Evolutionary conservation across 2,797 vertebrate species (phyloP), one percentile per base, ranked within the genome.

Genomic region (Otolemur crassicaudatus): DNA sequence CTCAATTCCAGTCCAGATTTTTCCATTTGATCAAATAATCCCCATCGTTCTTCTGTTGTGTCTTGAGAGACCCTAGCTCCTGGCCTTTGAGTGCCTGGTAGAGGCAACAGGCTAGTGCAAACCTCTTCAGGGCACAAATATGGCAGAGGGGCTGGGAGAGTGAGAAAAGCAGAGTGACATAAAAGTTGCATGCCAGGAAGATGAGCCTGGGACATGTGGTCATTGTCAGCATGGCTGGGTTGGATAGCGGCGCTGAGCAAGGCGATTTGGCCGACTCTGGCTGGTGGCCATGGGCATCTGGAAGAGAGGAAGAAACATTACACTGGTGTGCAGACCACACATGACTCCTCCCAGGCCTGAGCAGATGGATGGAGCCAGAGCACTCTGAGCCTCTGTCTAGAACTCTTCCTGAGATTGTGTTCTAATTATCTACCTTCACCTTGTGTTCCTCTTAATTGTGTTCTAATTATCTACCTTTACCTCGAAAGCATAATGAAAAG

Each of bases 231-330:
- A 97, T 0, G 94, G 96, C 0, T 91, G 97, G 25, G 96, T 93
- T 19, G 98, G 98, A 60, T 98, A 99, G 75, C 98, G 97, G 7
- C 92, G 97, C 90, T 96, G 98, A 37, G 98, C 97, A 5, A 98
- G 98, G 40, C 96, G 98, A 80, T 86, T 96, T 31, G 97, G 97
- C 17, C 95, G 97, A 76, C 7, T 97, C 77, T 91, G 72, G 22
- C 94, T 92, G 10, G 90, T 20, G 0, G 93, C 2, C 0, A 3
- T 6, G 0, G 97, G 37, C 6, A 99, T 88, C 98, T 99, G 94
- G 17, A 85, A 95, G 91, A 94, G 29, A 96, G 97, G 23, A 73
- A 80, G 3, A 95, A 31, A 61, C 0, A 4, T 2, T 2, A 27
- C 9, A 0, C 0, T 2, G 34, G 73, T 34, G 77, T 27, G 17